Percentiles rank a stretch among this genome's conserved stretches.
These are phyloP conservation scores for Drosophila meridiana DNA, from an alignment of 2,888 invertebrate genomes.

Conservation along the genomic window DNA sequence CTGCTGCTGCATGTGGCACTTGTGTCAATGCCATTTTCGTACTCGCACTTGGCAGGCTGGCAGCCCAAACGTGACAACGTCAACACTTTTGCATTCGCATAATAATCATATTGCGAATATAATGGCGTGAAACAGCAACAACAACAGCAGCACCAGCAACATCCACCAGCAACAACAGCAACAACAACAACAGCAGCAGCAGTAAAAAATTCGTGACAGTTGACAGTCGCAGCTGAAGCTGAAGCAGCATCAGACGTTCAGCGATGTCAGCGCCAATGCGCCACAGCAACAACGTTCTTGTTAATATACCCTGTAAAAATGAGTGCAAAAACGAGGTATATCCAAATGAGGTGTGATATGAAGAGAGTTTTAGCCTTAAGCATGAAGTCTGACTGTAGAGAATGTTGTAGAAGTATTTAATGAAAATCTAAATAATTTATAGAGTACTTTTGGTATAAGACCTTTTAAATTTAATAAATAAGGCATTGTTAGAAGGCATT, in stretches of 20 bases:
- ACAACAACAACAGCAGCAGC: conserved; percentile 13
- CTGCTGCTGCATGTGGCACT: conserved; percentile 41
- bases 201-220: conserved; percentile 65
- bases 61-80: conserved; percentile 72
- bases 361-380: too few relatives aligned
- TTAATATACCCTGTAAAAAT: conserved; percentile 28
- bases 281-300: conserved; percentile 38
- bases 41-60: conserved; percentile 66
- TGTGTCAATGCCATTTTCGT: conserved; percentile 59
- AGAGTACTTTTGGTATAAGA: too few relatives aligned
- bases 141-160: conserved; percentile 45
- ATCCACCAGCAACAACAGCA: conserved; percentile 41
- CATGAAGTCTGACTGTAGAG: neutral
- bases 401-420: neutral
- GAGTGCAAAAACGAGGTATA: neutral
- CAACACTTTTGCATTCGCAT: conserved; percentile 80
- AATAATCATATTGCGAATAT: conserved; percentile 78
- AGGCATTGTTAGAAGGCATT: too few relatives aligned
- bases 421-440: too few relatives aligned
- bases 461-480: too few relatives aligned
- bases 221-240: conserved; percentile 71
- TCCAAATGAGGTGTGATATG: neutral
- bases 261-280: conserved; percentile 55
- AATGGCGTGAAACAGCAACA: conserved; percentile 72
- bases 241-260: conserved; percentile 31